These are phyloP conservation scores for Megaceryle torquata DNA, from an alignment of 2,113 vertebrate species.

Conservation along the genomic window DNA sequence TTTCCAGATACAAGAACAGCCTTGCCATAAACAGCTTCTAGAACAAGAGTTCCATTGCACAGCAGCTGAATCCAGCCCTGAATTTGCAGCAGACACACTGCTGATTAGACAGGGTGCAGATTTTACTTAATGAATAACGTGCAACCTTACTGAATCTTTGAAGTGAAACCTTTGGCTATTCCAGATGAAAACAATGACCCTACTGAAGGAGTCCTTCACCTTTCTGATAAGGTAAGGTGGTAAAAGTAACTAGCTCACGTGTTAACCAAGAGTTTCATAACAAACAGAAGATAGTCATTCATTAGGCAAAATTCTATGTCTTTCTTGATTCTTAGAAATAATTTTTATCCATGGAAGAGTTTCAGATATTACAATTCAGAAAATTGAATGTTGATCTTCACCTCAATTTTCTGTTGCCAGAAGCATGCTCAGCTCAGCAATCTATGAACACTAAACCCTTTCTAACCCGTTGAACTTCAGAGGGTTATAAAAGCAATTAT, in stretches of 20 bases:
- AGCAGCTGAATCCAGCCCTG: not conserved
- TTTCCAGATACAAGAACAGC: not conserved
- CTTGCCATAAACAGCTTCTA: not conserved
- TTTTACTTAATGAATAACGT: conserved; percentile 21
- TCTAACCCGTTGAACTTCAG: not conserved
- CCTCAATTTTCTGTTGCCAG: not conserved
- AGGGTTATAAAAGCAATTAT: not conserved
- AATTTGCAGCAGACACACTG: not conserved
- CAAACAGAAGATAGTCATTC: not conserved
- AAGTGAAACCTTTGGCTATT: conserved; percentile 25
- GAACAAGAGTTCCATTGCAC: not conserved
- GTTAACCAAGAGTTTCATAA: not conserved
- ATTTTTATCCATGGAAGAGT: not conserved
- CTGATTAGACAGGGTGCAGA: not conserved
- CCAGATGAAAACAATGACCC: not conserved
- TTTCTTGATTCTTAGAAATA: not conserved
- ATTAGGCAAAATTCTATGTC: not conserved
- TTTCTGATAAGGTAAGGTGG: not conserved
- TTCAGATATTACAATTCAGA: not conserved
- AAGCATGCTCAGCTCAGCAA: not conserved
- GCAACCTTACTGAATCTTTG: not conserved
- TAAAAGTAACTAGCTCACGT: not conserved
- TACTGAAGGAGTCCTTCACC: not conserved
- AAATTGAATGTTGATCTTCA: not conserved
- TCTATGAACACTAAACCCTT: not conserved